These are phyloP conservation scores for Drosophila erecta DNA, from an alignment of 1,140 invertebrate genomes.

Conservation along the genomic window DNA sequence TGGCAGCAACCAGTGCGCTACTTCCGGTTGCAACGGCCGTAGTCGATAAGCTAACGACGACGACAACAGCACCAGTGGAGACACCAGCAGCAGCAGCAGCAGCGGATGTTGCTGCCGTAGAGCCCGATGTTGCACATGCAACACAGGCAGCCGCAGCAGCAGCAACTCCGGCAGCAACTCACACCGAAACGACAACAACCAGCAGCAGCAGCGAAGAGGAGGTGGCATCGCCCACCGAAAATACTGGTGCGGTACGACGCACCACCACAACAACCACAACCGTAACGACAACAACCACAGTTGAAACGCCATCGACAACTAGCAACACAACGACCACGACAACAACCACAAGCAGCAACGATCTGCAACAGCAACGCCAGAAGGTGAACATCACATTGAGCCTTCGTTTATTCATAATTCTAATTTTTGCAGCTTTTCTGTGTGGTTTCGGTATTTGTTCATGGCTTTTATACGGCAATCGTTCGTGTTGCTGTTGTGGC, in stretches of 20 bases:
- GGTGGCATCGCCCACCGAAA: conserved; percentile 18
- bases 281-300: conserved; percentile 65
- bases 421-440: conserved; percentile 84
- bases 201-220: conserved; percentile 31
- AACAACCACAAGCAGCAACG: conserved; percentile 58
- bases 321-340: conserved; percentile 67
- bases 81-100: conserved; percentile 24
- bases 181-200: conserved; percentile 43
- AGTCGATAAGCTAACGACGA: conserved; percentile 59
- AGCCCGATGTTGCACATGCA: conserved; percentile 7
- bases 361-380: conserved; percentile 72
- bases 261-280: conserved; percentile 55
- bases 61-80: conserved; percentile 45
- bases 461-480: conserved; percentile 80
- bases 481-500: conserved; percentile 60
- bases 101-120: conserved; percentile 9
- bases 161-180: conserved; percentile 16
- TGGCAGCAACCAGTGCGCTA: conserved; percentile 62
- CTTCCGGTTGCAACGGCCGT: conserved; percentile 65
- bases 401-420: conserved; percentile 81
- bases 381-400: conserved; percentile 84
- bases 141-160: not conserved
- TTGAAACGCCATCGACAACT: conserved; percentile 44
- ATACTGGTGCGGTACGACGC: conserved; percentile 34
- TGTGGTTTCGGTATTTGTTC: conserved; percentile 85